Percentiles rank a stretch among this genome's conserved stretches.
Conservation (phyloP, 2,113 vertebrate genomes). For the Semnornis frantzii region DNA sequence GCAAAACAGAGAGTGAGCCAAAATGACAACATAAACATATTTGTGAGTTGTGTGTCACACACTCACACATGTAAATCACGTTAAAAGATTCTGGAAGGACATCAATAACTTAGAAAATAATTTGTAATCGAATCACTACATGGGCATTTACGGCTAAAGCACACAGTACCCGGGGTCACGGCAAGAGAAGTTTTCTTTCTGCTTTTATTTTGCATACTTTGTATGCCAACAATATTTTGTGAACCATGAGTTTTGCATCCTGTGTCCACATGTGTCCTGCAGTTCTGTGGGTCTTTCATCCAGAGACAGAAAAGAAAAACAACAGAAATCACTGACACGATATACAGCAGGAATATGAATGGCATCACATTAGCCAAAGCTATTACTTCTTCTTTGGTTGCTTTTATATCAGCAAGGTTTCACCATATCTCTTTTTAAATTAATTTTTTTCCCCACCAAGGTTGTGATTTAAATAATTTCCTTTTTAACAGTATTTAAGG, state of each 20-base stretch:
- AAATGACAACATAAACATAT: not conserved
- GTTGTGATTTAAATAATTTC: not conserved
- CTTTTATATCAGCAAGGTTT: not conserved
- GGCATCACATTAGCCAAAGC: not conserved
- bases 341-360: not conserved
- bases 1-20: not conserved
- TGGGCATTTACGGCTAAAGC: not conserved
- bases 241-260: not conserved
- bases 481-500: not conserved
- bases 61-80: not conserved
- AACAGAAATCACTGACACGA: not conserved
- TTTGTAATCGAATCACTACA: not conserved
- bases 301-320: not conserved
- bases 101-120: not conserved
- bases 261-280: not conserved
- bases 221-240: not conserved
- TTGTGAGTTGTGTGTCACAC: not conserved
- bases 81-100: not conserved
- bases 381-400: not conserved
- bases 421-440: rapidly evolving
- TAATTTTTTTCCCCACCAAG: no score
- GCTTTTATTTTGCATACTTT: constrained; percentile 3
- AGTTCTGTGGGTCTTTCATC: not conserved
- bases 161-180: not conserved
- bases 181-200: not conserved